Base-by-base conservation (phyloP, 2,888 invertebrate genomes). In the Melikaiella ostensackeni region DNA sequence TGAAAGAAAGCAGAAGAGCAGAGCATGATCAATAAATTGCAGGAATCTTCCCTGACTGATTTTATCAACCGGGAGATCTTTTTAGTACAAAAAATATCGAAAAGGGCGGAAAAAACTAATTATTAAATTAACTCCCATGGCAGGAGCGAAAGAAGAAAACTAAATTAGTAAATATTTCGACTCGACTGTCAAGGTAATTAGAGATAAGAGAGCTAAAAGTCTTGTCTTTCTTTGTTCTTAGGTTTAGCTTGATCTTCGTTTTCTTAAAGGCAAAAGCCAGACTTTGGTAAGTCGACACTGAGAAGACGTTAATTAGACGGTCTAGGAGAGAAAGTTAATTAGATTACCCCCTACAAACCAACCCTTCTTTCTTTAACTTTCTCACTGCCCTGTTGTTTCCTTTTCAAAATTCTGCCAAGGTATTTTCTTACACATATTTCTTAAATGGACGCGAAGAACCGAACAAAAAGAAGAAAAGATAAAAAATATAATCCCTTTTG, bases 1-100 rank as follows among this genome's bases (percentile, higher is more conserved):
- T 63, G 21, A 55, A 27, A 55, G 30, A 76, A 76, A 64, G 73
- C 30, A 64, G 24, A 75, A 75, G 70, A 33, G 24, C 74, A 55
- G 61, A 73, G 70, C 79, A 78, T 79, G 76, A 85, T 83, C 83
- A 85, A 88, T 87, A 85, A 84, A 83, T 76, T 81, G 84, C 81
- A 88, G 88, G 83, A 79, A 88, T 79, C 88, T 88, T 80, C 80
- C 35, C 38, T 9, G 11, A 11, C 21, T 13, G 74, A 59, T 59
- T 33, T 74, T 74, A 57, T 74, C 38, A 24, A 35, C 74, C 74
- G 74, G 33, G 57, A 24, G 13, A 57, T n/a, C 4, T 59, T 27
- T 59, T 24, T 46, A 24, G 6, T 27, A 46, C 8, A 8, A 30
- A 24, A 74, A 59, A 57, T 57, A 33, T 57, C 42, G 2, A n/a